Evolutionary conservation across 1,140 invertebrate genomes (phyloP).

Genomic region (Gryon sp.): DNA sequence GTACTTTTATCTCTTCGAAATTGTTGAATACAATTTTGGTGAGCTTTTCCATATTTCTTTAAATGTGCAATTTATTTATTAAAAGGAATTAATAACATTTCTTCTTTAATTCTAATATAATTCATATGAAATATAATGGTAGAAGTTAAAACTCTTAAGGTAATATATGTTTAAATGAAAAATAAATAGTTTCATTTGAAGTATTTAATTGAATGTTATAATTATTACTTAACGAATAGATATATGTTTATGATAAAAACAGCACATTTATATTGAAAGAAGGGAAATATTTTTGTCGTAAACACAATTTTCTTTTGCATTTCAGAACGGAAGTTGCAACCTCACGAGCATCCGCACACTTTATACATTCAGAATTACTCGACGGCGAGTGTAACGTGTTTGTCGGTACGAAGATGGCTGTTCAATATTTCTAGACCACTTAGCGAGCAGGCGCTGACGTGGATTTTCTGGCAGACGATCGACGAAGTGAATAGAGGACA

Average conservation of each 20-base stretch:
- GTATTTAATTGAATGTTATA: no score
- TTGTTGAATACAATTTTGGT: slow-evolving; percentile 98
- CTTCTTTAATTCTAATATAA: no score
- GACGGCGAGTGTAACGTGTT: slow-evolving; percentile 97
- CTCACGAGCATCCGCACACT: slow-evolving; percentile 97
- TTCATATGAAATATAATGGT: no score
- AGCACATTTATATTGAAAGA: no score
- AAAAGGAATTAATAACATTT: no score
- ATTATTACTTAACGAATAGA: no score
- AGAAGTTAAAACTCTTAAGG: no score
- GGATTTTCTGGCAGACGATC: slow-evolving; percentile 90
- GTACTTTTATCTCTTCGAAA: slow-evolving; percentile 99
- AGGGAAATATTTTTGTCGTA: no score
- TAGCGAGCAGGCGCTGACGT: slow-evolving; percentile 86
- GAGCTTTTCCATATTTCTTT: slow-evolving; percentile 69
- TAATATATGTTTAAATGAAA: no score
- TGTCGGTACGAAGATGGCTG: slow-evolving; percentile 96
- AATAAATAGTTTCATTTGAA: no score
- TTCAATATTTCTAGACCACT: slow-evolving; percentile 85
- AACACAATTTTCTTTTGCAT: slow-evolving; percentile 32
- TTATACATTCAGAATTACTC: slow-evolving; percentile 99
- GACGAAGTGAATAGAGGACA: slow-evolving; percentile 97
- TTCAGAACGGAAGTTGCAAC: slow-evolving; percentile 94
- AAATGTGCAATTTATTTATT: no score
- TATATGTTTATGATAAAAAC: no score